phyloP scores from a whole-genome alignment of 2,888 invertebrate genomes.

The Cheilosia vernalis region DNA sequence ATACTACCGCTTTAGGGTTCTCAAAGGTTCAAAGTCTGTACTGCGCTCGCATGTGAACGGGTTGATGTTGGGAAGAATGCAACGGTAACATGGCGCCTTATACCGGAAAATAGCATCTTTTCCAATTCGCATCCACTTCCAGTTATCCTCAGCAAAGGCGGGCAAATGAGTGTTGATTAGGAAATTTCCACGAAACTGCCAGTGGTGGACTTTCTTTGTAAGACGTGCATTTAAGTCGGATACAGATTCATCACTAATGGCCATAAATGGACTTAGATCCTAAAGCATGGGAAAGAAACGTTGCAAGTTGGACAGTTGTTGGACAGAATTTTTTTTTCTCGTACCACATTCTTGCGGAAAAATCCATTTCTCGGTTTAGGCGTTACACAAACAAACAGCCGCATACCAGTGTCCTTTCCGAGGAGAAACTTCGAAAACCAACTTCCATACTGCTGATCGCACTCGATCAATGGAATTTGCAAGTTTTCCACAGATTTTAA shows the following conservation, averaged over 20 bases:
- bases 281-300: not conserved
- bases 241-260: conserved; percentile 88
- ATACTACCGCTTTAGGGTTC: conserved; percentile 86
- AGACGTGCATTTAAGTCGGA: conserved; percentile 86
- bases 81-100: conserved; percentile 84
- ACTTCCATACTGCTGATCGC: conserved; percentile 88
- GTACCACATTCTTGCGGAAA: conserved; percentile 68
- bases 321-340: not conserved
- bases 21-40: conserved; percentile 86
- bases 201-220: conserved; percentile 84
- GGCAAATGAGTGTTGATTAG: conserved; percentile 85
- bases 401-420: conserved; percentile 84
- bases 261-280: conserved; percentile 80
- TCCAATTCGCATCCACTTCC: conserved; percentile 89
- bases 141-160: conserved; percentile 88
- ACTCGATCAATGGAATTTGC: conserved; percentile 86
- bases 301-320: not conserved
- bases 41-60: conserved; percentile 87
- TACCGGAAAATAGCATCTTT: conserved; percentile 77
- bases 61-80: conserved; percentile 88
- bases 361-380: conserved; percentile 79
- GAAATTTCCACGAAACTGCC: conserved; percentile 89
- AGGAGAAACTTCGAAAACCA: conserved; percentile 87
- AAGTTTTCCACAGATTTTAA: conserved; percentile 82
- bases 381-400: conserved; percentile 85